These are phyloP conservation scores for Coptodon bakossiorum DNA, from an alignment of 2,113 vertebrate genomes.

Conservation along the genomic window DNA sequence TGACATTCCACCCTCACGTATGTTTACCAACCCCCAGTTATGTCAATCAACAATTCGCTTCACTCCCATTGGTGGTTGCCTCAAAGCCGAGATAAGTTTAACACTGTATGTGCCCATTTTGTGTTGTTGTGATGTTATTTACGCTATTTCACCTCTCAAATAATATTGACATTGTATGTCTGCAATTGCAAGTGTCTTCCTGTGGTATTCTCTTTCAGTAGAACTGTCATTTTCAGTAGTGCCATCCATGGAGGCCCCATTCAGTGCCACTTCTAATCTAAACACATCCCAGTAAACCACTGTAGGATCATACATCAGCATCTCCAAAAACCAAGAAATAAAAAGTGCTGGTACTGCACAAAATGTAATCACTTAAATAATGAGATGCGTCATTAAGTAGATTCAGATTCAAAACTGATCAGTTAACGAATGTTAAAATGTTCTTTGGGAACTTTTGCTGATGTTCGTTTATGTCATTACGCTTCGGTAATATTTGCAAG, in stretches of 20 bases:
- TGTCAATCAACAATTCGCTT: neutral
- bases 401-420: neutral
- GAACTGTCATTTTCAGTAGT: neutral
- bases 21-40: neutral
- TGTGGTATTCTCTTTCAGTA: neutral
- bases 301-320: neutral
- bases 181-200: neutral
- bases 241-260: neutral
- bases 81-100: neutral
- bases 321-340: neutral
- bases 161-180: neutral
- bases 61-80: neutral
- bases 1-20: neutral
- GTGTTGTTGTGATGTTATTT: neutral
- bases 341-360: neutral
- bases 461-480: neutral
- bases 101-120: neutral
- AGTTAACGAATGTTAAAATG: neutral
- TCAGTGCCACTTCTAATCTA: neutral
- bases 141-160: neutral
- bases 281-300: neutral
- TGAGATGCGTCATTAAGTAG: neutral
- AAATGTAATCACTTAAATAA: neutral
- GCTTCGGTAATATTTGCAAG: neutral
- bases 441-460: neutral